Base-by-base conservation (phyloP, 2,888 invertebrate genomes). In the Camponotus fellah region DNA sequence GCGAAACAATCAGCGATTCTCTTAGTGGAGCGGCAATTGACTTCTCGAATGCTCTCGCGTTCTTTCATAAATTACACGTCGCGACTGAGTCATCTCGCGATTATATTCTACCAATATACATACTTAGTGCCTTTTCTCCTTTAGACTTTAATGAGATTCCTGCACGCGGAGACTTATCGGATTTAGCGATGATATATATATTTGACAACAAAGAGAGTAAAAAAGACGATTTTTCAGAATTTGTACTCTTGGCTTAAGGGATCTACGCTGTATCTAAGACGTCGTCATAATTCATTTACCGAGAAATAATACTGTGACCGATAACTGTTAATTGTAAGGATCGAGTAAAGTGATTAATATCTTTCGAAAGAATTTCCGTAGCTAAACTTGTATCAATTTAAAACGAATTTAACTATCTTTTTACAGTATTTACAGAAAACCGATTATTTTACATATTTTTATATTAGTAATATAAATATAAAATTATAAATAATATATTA, bases 141-240 rank as follows among this genome's bases (percentile, higher is more conserved):
- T 75, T 56, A 37, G 40, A n/a, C 64, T 64, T 56, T 64, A 53
- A 81, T 37, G 49, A 75, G 26, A 65, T 64, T 71, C 53, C 65
- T 9, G 14, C 43, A n/a, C n/a, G 62, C n/a, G 32, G 34, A 17
- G 32, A 17, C 72, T 60, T 69, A 79, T 60, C 69, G 49, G 81
- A 46, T 81, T 75, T 56, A 21, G 43, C 53, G 53, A 76, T 56
- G 64, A 81, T 56, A 46, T 53, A 49, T 81, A 81, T 14, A 40
- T 32, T 12, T 40, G 49, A n/a, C 17, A 21, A 34, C 58, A 17
- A 66, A 49, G 58, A 26, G 12, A 49, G 58, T 37, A 49, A 77
- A 46, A 64, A 40, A 46, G 2, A 43, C 43, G 60, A 82, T 82
- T 77, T 77, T 82, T 79, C 66, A 82, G 26, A 82, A 79, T 60